Evolutionary conservation across 2,113 vertebrate species (phyloP), one percentile per base, ranked within the genome.

Genomic region (Hyperopisus bebe): DNA sequence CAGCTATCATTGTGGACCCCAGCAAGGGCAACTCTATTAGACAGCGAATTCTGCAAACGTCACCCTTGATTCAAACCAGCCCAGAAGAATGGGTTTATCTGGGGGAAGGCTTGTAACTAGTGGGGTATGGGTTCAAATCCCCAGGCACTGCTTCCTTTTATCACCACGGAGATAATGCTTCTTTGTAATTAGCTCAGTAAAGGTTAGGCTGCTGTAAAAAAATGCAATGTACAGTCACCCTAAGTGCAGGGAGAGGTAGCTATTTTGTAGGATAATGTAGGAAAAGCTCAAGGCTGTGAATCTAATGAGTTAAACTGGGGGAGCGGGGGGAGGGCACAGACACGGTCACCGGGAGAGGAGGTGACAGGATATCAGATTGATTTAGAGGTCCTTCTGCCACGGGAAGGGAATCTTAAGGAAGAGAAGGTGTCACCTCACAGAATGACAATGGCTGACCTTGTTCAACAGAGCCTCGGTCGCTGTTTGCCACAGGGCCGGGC

Each of bases 381-480:
- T 80, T 80, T 80, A 80, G 74, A 80, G 74, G 74, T 80, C 35
- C 74, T 80, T 80, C 35, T 80, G 74, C 74, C 4, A 80, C 74
- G 35, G 74, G 13, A 80, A 80, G 35, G 74, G 74, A 80, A 80
- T 80, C 39, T 80, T 80, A 80, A 80, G 74, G 74, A 80, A 80
- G 31, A 15, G 35, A 80, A 80, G 35, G 35, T 80, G 74, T 80
- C 15, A 6, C 74, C 17, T 80, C 35, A 39, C 74, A 80, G 74
- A 80, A 80, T 80, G 35, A 80, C 74, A 80, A 80, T 80, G 35
- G 35, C 74, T 80, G 74, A 80, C 74, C 74, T 80, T 80, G 74
- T 80, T 80, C 35, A 1, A 39, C 5, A 5, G 35, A 80, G 13
- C 74, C 35, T 0, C 11, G 9, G 74, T 19, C 13, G 4, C 15